phyloP scores from a whole-genome alignment of 2,888 invertebrate genomes.

The Agrotis puta region DNA sequence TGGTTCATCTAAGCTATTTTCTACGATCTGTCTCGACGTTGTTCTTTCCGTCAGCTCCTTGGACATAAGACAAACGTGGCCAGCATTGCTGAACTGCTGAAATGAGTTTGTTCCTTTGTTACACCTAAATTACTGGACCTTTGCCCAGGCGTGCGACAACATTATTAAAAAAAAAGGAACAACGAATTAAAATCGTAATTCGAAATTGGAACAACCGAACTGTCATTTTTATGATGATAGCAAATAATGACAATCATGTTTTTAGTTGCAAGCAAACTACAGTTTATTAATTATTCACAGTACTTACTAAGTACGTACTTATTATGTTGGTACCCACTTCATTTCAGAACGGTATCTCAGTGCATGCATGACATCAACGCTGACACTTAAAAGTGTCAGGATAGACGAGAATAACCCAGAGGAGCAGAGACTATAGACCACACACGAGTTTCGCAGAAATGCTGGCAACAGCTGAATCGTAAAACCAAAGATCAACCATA shows the following conservation, averaged over 20 bases:
- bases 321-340: neutral
- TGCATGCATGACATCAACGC: slow-evolving; percentile 8
- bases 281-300: neutral
- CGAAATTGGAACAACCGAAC: no score
- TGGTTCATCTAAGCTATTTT: neutral
- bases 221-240: no score
- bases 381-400: slow-evolving; percentile 24
- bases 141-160: no score
- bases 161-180: no score
- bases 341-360: slow-evolving; percentile 23
- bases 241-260: no score
- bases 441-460: slow-evolving; percentile 40
- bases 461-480: slow-evolving; percentile 49
- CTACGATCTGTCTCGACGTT: neutral
- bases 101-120: no score
- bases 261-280: neutral
- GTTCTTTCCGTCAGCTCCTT: neutral
- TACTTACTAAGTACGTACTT: neutral
- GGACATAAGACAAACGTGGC: neutral
- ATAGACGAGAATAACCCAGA: neutral
- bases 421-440: slow-evolving; percentile 16
- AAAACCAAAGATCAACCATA: slow-evolving; percentile 36
- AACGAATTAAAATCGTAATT: no score
- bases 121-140: no score
- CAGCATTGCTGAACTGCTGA: no score